phyloP scores from a whole-genome alignment of 1,140 invertebrate species.

The Lordiphosa clarofinis region DNA sequence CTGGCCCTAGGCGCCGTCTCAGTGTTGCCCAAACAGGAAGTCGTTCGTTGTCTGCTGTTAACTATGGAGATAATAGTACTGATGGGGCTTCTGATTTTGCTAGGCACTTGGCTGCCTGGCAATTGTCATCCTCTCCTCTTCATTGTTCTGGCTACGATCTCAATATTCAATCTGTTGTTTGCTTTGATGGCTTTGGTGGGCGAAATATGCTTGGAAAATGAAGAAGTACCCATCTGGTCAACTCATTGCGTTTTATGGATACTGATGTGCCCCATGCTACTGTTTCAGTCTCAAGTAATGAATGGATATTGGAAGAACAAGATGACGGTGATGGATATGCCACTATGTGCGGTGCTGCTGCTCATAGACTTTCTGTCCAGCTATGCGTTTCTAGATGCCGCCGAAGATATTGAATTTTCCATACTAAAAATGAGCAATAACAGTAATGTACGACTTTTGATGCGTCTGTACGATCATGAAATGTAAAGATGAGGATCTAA shows the following conservation, averaged over 20 bases:
- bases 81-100: constrained; percentile 18
- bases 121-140: background rate
- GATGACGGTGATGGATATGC: constrained; percentile 23
- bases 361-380: constrained; percentile 40
- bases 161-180: background rate
- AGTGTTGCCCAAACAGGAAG: background rate
- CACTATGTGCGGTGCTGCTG: constrained; percentile 33
- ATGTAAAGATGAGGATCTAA: no score
- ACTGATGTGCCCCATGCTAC: constrained; percentile 22
- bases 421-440: background rate
- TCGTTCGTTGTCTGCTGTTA: background rate
- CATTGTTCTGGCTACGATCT: background rate
- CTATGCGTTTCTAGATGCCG: constrained; percentile 12
- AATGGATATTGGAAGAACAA: constrained; percentile 13
- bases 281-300: constrained; percentile 45
- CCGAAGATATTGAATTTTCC: background rate
- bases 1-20: constrained; percentile 23
- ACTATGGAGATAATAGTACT: constrained; percentile 23
- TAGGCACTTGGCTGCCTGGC: constrained; percentile 26
- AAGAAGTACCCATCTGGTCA: background rate
- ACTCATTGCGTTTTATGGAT: constrained; percentile 16
- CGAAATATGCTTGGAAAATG: accelerated
- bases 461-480: no score
- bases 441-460: no score
- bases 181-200: background rate